Base-by-base conservation (phyloP, 2,797 vertebrate genomes). In the Hippopotamyrus pictus region DNA sequence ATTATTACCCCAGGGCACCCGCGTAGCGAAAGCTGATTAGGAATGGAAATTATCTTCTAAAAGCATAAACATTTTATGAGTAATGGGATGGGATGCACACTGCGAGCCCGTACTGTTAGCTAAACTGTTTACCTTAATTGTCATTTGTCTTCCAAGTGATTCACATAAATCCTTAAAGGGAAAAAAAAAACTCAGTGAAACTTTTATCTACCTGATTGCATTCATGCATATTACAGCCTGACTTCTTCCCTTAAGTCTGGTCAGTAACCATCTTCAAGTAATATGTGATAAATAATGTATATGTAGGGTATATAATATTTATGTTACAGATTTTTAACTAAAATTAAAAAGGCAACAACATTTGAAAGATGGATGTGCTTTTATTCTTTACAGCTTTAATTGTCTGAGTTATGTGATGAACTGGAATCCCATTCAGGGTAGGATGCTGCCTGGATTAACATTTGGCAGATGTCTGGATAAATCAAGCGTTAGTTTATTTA, bases 121-220 rank as follows among this genome's bases (percentile, higher is more conserved):
- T 84, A 69, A 89, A 91, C 41, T 86, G 54, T 90, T 91, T 88
- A 88, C 86, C 53, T 89, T 88, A 90, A 90, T 89, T 91, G 90
- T 73, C 89, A 53, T 90, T 90, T 90, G 57, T 90, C 86, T 90
- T 62, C 44, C 22, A 51, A 83, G 44, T 17, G 76, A 69, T 88
- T 69, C 62, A 14, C 59, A 50, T 53, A 85, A 89, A 37, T 89
- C 59, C 6, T 57, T 54, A n/a, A 53, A 59, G 19, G 54, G n/a
- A n/a, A 41, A 51, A 59, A 51, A 57, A 44, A 54, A 59, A 41
- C 22, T 53, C 83, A 53, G 84, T 54, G 50, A 86, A 86, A 86
- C 85, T 85, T 57, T 50, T 85, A 85, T 85, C 22, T 85, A 46
- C 83, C n/a, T 44, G n/a, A 84, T 84, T 51, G n/a, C n/a, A 19